Evolutionary conservation across 2,888 invertebrate species (phyloP).

Genomic region (Hirtodrosophila histrioides): DNA sequence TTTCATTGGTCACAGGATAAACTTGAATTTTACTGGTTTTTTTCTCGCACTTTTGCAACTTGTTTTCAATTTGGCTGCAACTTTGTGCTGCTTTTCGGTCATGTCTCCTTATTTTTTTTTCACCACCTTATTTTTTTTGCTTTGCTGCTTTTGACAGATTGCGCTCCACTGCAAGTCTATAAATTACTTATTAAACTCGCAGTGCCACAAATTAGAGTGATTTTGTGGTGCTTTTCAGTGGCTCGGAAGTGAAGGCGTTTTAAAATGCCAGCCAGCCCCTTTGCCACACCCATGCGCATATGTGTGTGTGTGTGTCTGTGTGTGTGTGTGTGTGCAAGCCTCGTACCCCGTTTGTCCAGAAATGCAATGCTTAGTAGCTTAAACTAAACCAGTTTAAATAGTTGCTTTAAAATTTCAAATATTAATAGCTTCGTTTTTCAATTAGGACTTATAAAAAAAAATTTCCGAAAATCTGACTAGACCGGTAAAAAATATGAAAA

Average conservation of each 20-base stretch:
- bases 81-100: slow-evolving; percentile 21
- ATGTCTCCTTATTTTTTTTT: slow-evolving; percentile 4
- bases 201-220: slow-evolving; percentile 13
- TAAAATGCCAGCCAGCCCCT: too few relatives aligned
- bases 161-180: slow-evolving; percentile 11
- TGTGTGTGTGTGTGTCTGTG: too few relatives aligned
- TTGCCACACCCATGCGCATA: too few relatives aligned
- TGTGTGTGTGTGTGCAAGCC: too few relatives aligned
- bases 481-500: too few relatives aligned
- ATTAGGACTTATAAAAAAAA: too few relatives aligned
- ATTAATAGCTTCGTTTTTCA: too few relatives aligned
- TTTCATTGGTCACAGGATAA: slow-evolving; percentile 52
- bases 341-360: too few relatives aligned
- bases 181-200: slow-evolving; percentile 26
- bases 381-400: too few relatives aligned
- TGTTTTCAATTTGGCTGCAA: slow-evolving; percentile 43
- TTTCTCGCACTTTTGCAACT: slow-evolving; percentile 51
- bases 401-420: too few relatives aligned
- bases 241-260: slow-evolving; percentile 3
- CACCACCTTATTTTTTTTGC: not conserved
- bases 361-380: too few relatives aligned
- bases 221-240: slow-evolving; percentile 10
- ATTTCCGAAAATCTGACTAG: too few relatives aligned
- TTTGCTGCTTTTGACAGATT: slow-evolving; percentile 26
- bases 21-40: slow-evolving; percentile 68